Conservation (phyloP, 1,140 invertebrate species). For the Platorchestia sp. region DNA sequence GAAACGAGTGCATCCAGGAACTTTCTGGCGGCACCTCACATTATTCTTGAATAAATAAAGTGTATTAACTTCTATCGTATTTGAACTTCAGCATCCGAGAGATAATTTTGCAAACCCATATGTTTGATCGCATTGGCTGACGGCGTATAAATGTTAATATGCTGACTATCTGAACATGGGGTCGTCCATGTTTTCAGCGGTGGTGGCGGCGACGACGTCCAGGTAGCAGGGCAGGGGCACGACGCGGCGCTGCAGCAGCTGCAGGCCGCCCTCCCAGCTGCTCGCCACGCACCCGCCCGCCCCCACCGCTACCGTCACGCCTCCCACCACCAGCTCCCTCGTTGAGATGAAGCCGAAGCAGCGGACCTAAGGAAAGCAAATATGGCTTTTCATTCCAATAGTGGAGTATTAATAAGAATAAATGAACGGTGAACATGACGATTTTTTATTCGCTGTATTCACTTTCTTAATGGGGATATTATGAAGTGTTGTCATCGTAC, state of each 20-base stretch:
- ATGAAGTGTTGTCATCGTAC: not conserved
- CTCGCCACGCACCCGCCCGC: not conserved
- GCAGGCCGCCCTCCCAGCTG: conserved; percentile 1
- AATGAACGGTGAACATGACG: not conserved
- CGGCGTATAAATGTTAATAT: not conserved
- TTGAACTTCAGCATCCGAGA: not conserved
- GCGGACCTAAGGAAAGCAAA: not conserved
- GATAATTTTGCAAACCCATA: not conserved
- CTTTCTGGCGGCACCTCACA: not conserved
- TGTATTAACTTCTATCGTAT: not conserved
- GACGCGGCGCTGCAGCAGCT: not conserved
- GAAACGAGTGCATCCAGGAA: not conserved
- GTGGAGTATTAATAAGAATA: not conserved
- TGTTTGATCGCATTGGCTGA: not conserved
- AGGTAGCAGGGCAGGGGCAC: conserved; percentile 26
- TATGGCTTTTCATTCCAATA: not conserved
- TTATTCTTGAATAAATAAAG: not conserved
- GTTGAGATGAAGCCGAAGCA: not conserved
- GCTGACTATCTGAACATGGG: not conserved
- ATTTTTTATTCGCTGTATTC: not conserved
- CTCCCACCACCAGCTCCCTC: not conserved
- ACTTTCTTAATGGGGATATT: not conserved
- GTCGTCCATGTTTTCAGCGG: not conserved
- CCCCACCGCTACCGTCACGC: not conserved
- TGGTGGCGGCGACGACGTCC: not conserved